Percentiles rank a stretch among this genome's conserved stretches.
These are phyloP conservation scores for Todiramphus saurophagus DNA, from an alignment of 2,113 vertebrate species.

Conservation along the genomic window DNA sequence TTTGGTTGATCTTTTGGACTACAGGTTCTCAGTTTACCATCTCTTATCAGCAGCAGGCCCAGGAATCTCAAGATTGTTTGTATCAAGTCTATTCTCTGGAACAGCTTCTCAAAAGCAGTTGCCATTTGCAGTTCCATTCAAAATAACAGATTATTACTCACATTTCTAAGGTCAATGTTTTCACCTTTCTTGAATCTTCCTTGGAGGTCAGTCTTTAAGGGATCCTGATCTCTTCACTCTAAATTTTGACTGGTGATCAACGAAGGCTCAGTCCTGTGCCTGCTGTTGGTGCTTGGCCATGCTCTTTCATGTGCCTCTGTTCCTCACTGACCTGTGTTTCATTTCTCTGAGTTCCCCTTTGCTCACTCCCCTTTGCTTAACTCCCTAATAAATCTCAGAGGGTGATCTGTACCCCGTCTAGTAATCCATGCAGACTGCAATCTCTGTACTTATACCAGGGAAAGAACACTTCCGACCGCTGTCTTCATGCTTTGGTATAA, in stretches of 20 bases:
- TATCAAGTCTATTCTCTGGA: neutral
- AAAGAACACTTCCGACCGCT: neutral
- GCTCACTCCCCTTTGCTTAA: neutral
- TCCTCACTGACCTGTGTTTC: neutral
- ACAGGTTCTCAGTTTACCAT: neutral
- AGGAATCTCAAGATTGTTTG: constrained; percentile 8
- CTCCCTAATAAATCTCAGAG: neutral
- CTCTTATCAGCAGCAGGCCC: neutral
- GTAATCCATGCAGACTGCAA: neutral
- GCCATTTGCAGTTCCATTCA: neutral
- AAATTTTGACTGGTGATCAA: neutral
- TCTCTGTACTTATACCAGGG: neutral
- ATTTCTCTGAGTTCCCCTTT: neutral
- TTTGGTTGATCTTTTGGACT: constrained; percentile 25
- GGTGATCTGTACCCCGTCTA: neutral
- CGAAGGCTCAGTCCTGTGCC: neutral
- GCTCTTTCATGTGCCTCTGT: neutral
- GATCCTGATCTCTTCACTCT: neutral
- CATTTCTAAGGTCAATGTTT: neutral
- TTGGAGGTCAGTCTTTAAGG: neutral
- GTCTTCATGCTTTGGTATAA: neutral
- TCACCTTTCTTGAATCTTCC: neutral
- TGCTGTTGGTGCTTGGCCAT: neutral
- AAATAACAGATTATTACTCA: neutral
- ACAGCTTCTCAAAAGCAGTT: neutral